Conservation (phyloP, 2,113 vertebrate species). For the Laticauda colubrina region DNA sequence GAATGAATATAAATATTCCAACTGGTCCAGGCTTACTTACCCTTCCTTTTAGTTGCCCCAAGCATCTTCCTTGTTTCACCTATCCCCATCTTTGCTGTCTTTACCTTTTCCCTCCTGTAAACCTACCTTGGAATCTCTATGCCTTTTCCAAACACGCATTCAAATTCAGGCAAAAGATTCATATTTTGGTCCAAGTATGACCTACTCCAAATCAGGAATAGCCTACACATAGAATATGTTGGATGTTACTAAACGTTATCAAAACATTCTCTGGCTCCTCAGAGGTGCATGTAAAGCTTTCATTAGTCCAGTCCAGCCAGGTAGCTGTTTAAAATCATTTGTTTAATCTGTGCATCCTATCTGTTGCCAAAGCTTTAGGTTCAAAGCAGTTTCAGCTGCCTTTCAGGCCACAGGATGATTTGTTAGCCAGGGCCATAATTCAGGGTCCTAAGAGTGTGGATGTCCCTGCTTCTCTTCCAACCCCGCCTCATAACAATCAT, state of each 20-base stretch:
- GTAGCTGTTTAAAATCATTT: slow-evolving; percentile 1
- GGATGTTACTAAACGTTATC: not conserved
- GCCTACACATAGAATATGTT: not conserved
- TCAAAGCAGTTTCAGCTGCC: slow-evolving; percentile 86
- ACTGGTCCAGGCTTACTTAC: not conserved
- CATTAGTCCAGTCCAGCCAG: not conserved
- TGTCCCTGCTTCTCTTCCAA: slow-evolving; percentile 93
- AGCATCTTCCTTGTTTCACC: not conserved
- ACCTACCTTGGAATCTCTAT: not conserved
- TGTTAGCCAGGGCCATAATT: slow-evolving; percentile 81
- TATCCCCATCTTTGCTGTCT: not conserved
- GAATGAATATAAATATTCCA: not conserved
- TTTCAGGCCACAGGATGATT: slow-evolving; percentile 84
- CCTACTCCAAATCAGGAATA: not conserved
- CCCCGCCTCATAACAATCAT: slow-evolving; percentile 95
- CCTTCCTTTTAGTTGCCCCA: not conserved
- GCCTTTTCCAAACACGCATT: not conserved
- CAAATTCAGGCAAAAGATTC: not conserved
- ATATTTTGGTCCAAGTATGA: not conserved
- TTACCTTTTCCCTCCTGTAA: not conserved
- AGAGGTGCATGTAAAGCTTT: not conserved
- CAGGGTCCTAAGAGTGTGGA: slow-evolving; percentile 88
- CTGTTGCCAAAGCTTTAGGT: slow-evolving; percentile 88
- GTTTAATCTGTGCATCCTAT: slow-evolving; percentile 44
- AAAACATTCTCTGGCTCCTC: not conserved